phyloP scores from a whole-genome alignment of 1,140 invertebrate species.

The Dreissena polymorpha region DNA sequence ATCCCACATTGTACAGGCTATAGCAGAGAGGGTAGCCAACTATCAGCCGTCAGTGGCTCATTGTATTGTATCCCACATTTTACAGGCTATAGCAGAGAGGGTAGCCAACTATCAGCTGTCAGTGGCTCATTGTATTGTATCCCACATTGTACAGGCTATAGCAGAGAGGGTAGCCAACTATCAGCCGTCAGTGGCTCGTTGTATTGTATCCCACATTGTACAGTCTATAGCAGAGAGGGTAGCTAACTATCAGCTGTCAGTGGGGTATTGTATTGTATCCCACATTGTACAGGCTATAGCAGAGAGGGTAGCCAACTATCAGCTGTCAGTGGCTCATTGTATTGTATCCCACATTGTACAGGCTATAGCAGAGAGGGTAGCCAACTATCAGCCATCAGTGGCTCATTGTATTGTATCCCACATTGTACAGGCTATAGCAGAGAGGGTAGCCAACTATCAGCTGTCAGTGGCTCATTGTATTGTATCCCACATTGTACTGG shows the following conservation, averaged over 20 bases:
- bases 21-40: slow-evolving; percentile 65
- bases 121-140: too few species aligned
- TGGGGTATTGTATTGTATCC: too few species aligned
- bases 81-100: slow-evolving; percentile 65
- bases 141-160: slow-evolving; percentile 66
- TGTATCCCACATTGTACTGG: too few species aligned
- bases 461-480: slow-evolving; percentile 65
- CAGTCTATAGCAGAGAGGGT: slow-evolving; percentile 67
- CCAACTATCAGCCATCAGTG: slow-evolving; percentile 64
- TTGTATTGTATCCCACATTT: too few species aligned
- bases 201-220: too few species aligned
- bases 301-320: slow-evolving; percentile 64
- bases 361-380: slow-evolving; percentile 66
- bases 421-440: slow-evolving; percentile 65
- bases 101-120: slow-evolving; percentile 64
- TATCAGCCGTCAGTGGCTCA: slow-evolving; percentile 66
- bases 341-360: too few species aligned
- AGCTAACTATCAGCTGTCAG: slow-evolving; percentile 61
- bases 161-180: slow-evolving; percentile 65
- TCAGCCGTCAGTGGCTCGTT: slow-evolving; percentile 62
- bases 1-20: too few species aligned
- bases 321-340: slow-evolving; percentile 65
- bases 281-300: slow-evolving; percentile 66
- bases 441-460: slow-evolving; percentile 65
- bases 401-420: too few species aligned